These are phyloP conservation scores for Thereva nobilitata DNA, from an alignment of 2,888 invertebrate genomes.

Conservation along the genomic window DNA sequence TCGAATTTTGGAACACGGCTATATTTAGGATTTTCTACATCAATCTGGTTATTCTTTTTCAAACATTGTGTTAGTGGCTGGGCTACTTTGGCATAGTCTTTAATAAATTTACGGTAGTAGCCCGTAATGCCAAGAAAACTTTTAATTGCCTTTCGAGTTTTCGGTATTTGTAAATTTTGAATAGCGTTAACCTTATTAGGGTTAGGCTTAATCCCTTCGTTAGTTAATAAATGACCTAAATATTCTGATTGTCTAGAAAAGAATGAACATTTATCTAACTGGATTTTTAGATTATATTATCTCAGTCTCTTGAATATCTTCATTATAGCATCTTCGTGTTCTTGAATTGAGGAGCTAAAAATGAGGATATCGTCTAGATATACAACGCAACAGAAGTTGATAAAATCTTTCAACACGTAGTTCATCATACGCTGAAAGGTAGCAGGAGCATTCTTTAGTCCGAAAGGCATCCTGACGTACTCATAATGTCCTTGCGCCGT, in stretches of 20 bases:
- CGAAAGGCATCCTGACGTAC: neutral
- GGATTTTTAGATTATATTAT: conserved; percentile 32
- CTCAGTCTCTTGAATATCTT: conserved; percentile 24
- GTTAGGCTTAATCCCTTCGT: conserved; percentile 20
- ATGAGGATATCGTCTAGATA: conserved; percentile 35
- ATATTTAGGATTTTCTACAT: too few species aligned
- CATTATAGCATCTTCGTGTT: conserved; percentile 17
- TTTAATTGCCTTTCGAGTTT: conserved; percentile 27
- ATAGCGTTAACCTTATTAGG: conserved; percentile 32
- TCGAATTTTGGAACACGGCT: too few species aligned
- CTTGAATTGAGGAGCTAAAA: conserved; percentile 31
- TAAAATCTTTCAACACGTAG: conserved; percentile 5
- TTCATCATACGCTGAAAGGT: too few species aligned
- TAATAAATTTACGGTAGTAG: conserved; percentile 11
- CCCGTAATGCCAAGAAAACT: conserved; percentile 20
- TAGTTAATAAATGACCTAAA: conserved; percentile 29
- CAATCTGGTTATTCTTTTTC: conserved; percentile 27
- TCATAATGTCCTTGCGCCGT: too few species aligned
- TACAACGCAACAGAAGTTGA: conserved; percentile 29
- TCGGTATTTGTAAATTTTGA: conserved; percentile 20
- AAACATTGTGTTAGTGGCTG: conserved; percentile 26
- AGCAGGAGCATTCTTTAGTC: too few species aligned
- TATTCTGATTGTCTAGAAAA: too few species aligned
- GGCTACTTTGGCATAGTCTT: conserved; percentile 26
- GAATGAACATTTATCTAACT: conserved; percentile 33